These are phyloP conservation scores for Trissoscelio sp. DNA, from an alignment of 2,888 invertebrate species.

Conservation along the genomic window DNA sequence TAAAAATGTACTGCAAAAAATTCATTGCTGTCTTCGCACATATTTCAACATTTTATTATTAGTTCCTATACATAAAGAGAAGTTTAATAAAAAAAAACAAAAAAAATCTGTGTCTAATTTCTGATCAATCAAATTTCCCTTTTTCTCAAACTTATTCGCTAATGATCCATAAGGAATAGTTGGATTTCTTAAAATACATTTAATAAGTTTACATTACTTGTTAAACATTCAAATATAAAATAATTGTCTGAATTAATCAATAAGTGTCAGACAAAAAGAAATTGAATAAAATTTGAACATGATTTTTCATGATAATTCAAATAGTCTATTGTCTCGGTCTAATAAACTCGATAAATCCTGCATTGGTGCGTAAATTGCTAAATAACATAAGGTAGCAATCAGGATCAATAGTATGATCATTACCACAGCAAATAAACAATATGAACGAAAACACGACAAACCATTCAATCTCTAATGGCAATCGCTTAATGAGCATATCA, in stretches of 20 bases:
- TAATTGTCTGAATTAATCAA: too few relatives aligned
- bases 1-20: constrained; percentile 23
- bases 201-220: too few relatives aligned
- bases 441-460: constrained; percentile 44
- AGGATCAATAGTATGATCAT: constrained; percentile 46
- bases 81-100: neutral
- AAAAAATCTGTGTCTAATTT: neutral
- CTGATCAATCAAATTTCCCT: too few relatives aligned
- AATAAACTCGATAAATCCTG: neutral
- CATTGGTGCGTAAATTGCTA: constrained; percentile 5
- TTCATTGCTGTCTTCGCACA: constrained; percentile 13
- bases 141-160: too few relatives aligned
- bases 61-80: neutral
- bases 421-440: constrained; percentile 50
- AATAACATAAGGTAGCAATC: constrained; percentile 5
- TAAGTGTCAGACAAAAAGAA: too few relatives aligned
- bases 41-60: constrained; percentile 30
- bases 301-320: too few relatives aligned
- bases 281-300: too few relatives aligned
- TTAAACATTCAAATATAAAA: too few relatives aligned
- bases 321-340: too few relatives aligned
- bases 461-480: constrained; percentile 54
- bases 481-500: constrained; percentile 64
- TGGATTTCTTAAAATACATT: too few relatives aligned
- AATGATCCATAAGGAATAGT: too few relatives aligned